Conservation (phyloP, 2,113 vertebrate genomes). For the Psilopsiagon aurifrons region DNA sequence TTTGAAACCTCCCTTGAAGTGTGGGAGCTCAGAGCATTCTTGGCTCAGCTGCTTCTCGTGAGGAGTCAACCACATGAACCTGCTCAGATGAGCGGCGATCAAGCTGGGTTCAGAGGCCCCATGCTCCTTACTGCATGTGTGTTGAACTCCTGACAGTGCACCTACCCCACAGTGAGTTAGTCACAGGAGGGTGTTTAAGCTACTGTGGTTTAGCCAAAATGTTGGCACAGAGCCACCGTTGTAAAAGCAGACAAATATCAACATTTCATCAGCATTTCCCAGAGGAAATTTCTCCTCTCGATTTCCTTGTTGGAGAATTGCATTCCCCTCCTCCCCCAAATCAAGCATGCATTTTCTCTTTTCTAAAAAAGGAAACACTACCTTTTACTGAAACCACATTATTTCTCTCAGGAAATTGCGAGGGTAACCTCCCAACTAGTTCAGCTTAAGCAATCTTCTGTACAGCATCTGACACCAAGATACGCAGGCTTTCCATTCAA, state of each 20-base stretch:
- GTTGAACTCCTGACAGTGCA: background rate
- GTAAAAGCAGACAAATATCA: background rate
- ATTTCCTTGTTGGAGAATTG: background rate
- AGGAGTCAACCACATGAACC: background rate
- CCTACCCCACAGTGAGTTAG: background rate
- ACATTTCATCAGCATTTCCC: background rate
- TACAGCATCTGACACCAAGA: background rate
- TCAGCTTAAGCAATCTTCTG: background rate
- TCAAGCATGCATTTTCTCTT: background rate
- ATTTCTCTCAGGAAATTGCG: background rate
- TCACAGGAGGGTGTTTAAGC: background rate
- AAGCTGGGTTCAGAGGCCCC: background rate
- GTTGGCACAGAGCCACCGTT: background rate
- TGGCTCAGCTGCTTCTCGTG: background rate
- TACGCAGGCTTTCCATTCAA: background rate
- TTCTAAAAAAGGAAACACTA: background rate
- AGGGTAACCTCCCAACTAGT: background rate
- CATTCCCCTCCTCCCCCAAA: background rate
- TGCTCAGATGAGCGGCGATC: background rate
- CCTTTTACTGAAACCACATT: background rate
- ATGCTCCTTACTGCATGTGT: background rate
- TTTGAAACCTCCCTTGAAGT: background rate
- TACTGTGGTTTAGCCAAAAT: background rate
- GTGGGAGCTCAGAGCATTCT: background rate
- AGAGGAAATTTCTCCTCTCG: background rate